phyloP scores from a whole-genome alignment of 2,888 invertebrate species.

The Caenorhabditis becei region DNA sequence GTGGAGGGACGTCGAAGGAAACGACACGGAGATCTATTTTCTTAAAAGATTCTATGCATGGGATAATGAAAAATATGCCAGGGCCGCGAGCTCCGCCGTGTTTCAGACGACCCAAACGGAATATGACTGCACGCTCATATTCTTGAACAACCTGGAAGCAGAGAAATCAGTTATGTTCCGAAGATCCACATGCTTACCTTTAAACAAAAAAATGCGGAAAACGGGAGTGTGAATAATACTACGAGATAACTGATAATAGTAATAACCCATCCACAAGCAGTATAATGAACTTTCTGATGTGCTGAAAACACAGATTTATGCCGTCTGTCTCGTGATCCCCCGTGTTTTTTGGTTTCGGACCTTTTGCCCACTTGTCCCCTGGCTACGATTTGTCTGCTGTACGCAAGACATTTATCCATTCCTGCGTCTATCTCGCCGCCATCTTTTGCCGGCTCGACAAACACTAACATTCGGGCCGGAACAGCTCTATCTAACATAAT shows the following conservation, averaged over 20 bases:
- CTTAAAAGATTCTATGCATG: constrained; percentile 83
- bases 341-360: not conserved
- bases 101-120: constrained; percentile 88
- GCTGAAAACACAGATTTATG: constrained; percentile 26
- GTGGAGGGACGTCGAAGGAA: constrained; percentile 97
- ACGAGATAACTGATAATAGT: constrained; percentile 79
- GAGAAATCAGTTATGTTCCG: not conserved
- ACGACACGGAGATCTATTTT: constrained; percentile 96
- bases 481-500: constrained; percentile 30
- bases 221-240: constrained; percentile 77
- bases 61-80: constrained; percentile 86
- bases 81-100: constrained; percentile 88
- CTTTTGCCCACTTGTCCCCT: not conserved
- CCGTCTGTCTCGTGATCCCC: not conserved
- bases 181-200: constrained; percentile 68
- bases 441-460: constrained; percentile 6
- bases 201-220: constrained; percentile 79
- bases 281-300: constrained; percentile 61
- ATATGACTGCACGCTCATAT: constrained; percentile 89
- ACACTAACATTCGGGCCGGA: constrained; percentile 17
- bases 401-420: constrained; percentile 17
- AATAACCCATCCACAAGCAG: constrained; percentile 79
- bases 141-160: constrained; percentile 80
- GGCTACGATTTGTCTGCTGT: constrained; percentile 16
- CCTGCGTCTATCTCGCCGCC: constrained; percentile 12